Percentiles rank a stretch among this genome's conserved stretches.
These are phyloP conservation scores for Coilia nasus DNA, from an alignment of 2,797 vertebrate genomes.

Conservation along the genomic window DNA sequence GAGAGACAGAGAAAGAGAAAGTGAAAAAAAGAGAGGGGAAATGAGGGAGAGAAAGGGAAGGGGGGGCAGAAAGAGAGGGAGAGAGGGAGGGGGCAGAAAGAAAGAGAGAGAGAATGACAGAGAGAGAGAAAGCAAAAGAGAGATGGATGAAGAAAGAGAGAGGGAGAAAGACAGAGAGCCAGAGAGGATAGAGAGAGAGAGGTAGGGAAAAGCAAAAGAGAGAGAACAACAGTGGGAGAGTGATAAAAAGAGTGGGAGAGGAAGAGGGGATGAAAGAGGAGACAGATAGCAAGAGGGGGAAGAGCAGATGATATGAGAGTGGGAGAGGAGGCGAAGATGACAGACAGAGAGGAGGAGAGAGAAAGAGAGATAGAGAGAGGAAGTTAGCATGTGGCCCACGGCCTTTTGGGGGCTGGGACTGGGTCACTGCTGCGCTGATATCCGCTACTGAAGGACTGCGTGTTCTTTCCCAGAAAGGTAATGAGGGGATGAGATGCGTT, in stretches of 20 bases:
- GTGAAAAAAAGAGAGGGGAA: neutral
- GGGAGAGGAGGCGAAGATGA: neutral
- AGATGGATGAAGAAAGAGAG: neutral
- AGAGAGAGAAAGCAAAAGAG: neutral
- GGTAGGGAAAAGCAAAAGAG: neutral
- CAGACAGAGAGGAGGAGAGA: neutral
- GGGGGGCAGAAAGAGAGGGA: no score
- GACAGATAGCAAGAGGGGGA: neutral
- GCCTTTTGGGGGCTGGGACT: neutral
- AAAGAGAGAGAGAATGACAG: neutral
- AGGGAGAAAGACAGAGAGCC: neutral
- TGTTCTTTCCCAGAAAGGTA: conserved; percentile 23
- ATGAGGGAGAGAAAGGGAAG: neutral
- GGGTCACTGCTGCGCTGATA: conserved; percentile 23
- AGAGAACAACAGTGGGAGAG: neutral
- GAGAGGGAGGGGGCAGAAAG: neutral
- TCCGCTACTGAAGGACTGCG: conserved; percentile 28
- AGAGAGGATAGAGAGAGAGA: neutral
- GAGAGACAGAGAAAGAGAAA: neutral
- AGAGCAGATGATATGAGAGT: no score
- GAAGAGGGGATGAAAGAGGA: neutral
- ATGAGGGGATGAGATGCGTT: conserved; percentile 35
- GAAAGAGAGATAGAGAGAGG: neutral
- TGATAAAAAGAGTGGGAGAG: neutral
- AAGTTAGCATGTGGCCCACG: neutral